Conservation (phyloP, 2,888 invertebrate genomes). For the Disparrhopalites patrizii region DNA sequence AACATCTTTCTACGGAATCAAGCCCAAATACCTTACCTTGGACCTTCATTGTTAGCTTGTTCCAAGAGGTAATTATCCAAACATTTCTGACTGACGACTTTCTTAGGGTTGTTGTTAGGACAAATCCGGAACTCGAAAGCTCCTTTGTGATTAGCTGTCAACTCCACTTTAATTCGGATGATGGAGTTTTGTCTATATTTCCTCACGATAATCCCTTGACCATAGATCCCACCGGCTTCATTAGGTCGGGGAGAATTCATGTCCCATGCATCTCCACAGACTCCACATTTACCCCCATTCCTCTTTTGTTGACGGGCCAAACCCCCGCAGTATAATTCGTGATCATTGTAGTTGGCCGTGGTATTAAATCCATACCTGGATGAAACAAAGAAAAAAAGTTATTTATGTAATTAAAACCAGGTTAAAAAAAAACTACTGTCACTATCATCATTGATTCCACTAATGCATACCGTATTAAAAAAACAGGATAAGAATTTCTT, state of each 20-base stretch:
- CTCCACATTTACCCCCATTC: constrained; percentile 77
- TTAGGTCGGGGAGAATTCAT: constrained; percentile 58
- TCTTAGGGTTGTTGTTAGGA: constrained; percentile 60
- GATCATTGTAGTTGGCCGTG: constrained; percentile 83
- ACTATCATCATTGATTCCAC: too few species aligned
- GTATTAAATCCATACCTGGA: constrained; percentile 73
- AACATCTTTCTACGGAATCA: constrained; percentile 9
- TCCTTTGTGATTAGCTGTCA: constrained; percentile 76
- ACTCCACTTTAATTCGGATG: constrained; percentile 70
- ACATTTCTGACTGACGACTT: constrained; percentile 69
- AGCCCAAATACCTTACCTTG: constrained; percentile 36
- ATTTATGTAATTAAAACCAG: background rate
- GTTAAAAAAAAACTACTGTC: too few species aligned
- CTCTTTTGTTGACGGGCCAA: constrained; percentile 75
- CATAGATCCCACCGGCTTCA: constrained; percentile 78
- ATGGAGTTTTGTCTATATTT: constrained; percentile 65
- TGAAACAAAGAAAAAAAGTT: background rate
- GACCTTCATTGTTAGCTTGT: constrained; percentile 53
- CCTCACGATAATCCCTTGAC: constrained; percentile 73
- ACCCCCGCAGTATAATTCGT: constrained; percentile 82
- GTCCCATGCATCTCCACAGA: constrained; percentile 36
- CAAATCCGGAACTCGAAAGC: constrained; percentile 77
- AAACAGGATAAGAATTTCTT: too few species aligned
- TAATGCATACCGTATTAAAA: too few species aligned
- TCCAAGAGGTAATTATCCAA: constrained; percentile 67